phyloP scores from a whole-genome alignment of 1,140 invertebrate species.

The Oreohelix idahoensis region DNA sequence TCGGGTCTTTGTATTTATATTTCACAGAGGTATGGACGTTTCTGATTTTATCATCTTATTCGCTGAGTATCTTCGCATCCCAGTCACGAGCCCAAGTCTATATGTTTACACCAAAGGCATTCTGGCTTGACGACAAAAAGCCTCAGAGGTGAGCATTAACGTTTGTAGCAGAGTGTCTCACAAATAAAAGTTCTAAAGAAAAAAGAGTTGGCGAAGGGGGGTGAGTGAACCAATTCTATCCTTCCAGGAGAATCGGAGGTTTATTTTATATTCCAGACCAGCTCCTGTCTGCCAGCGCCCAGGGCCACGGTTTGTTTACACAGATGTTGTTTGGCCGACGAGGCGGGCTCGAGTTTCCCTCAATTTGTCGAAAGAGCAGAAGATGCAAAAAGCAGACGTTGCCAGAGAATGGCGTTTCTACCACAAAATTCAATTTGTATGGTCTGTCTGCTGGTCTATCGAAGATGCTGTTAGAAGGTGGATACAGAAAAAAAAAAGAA shows the following conservation, averaged over 20 bases:
- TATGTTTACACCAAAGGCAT: background rate
- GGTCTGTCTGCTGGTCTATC: background rate
- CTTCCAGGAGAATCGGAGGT: background rate
- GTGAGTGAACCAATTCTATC: conserved; percentile 21
- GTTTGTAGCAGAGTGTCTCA: background rate
- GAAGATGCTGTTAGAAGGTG: too few relatives aligned
- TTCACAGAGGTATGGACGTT: background rate
- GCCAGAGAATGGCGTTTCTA: background rate
- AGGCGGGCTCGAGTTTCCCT: conserved; percentile 25
- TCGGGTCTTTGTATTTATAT: background rate
- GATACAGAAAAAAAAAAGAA: too few relatives aligned
- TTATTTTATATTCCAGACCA: conserved; percentile 25
- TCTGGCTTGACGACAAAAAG: background rate
- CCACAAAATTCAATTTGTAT: background rate
- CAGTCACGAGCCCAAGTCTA: background rate
- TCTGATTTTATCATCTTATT: background rate
- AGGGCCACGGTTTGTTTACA: conserved; percentile 13
- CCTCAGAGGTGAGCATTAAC: background rate
- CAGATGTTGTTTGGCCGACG: conserved; percentile 27
- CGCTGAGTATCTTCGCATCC: background rate
- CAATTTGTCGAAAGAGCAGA: conserved; percentile 24
- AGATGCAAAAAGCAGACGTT: conserved; percentile 21
- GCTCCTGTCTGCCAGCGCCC: conserved; percentile 12
- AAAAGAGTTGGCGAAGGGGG: background rate
- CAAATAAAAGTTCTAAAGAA: background rate